Evolutionary conservation across 2,113 vertebrate genomes (phyloP), one percentile per base, ranked within the genome.

Genomic region (Carlito syrichta): DNA sequence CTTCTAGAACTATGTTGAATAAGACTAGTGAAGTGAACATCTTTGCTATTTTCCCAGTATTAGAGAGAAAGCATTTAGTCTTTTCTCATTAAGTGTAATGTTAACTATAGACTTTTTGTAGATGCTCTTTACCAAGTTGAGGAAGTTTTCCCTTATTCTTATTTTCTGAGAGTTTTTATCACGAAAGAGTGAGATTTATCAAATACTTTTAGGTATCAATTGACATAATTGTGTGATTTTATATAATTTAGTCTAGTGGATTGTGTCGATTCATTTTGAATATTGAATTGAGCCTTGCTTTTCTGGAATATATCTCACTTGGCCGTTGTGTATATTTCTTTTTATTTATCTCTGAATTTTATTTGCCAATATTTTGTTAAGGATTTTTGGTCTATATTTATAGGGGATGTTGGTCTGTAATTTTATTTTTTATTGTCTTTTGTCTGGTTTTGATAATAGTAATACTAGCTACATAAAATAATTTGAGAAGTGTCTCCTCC

Each of bases 291-390:
- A 79, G n/a, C n/a, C 43, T 50, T 93, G 30, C 19, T 9, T 78
- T 19, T 56, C 38, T 89, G 60, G 54, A 93, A 78, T 78, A 93
- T 84, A 89, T 25, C 52, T 84, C 22, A 56, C 40, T 83, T 83
- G 68, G 60, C 84, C 30, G 25, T 50, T 71, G 35, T 95, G 22
- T 86, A 35, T 78, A 30, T 71, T 85, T 90, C 69, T 85, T 89
- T 93, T 89, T 74, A 68, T 95, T 63, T 96, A 52, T 54, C 63
- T 76, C 25, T 85, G 40, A 78, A 48, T 85, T 89, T 35, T 96
- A 8, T 60, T 71, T 85, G 78, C 54, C 43, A n/a, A 8, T 78
- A 48, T 74, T 48, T 48, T 74, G 73, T 74, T 74, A 77, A 74
- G 30, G 54, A 85, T 48, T 89, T 79, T 90, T 86, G 54, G 48